These are phyloP conservation scores for Phrynocephalus versicolor DNA, from an alignment of 2,113 vertebrate genomes.

Conservation along the genomic window DNA sequence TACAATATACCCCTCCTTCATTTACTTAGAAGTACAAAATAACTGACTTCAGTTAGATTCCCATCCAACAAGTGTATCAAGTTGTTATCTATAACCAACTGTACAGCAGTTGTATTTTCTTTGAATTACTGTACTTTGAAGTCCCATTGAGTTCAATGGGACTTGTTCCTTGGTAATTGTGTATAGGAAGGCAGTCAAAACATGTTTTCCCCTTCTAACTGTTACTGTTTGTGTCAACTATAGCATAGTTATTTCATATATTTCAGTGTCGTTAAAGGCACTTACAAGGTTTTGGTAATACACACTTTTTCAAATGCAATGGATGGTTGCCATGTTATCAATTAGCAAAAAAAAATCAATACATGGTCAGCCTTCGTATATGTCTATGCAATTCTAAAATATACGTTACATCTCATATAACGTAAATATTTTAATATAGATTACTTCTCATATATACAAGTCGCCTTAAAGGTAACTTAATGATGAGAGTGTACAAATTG, in stretches of 20 bases:
- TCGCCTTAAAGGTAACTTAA: neutral
- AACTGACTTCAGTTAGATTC: neutral
- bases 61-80: neutral
- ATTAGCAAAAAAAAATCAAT: neutral
- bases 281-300: constrained; percentile 22
- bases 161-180: neutral
- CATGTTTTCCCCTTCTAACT: neutral
- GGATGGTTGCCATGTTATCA: neutral
- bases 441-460: constrained; percentile 4
- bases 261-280: constrained; percentile 28
- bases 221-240: neutral
- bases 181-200: neutral
- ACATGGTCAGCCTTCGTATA: neutral
- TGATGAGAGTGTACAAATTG: neutral
- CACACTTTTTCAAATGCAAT: constrained; percentile 5
- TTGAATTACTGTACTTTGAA: neutral
- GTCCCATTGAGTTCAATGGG: neutral
- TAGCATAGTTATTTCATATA: neutral
- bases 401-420: neutral
- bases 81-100: neutral
- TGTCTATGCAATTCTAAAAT: constrained; percentile 1
- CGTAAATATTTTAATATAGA: neutral
- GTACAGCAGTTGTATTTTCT: neutral
- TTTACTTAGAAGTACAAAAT: neutral
- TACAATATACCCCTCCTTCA: neutral